Conservation (phyloP, 2,888 invertebrate genomes). For the Scaptomyza caliginosa region DNA sequence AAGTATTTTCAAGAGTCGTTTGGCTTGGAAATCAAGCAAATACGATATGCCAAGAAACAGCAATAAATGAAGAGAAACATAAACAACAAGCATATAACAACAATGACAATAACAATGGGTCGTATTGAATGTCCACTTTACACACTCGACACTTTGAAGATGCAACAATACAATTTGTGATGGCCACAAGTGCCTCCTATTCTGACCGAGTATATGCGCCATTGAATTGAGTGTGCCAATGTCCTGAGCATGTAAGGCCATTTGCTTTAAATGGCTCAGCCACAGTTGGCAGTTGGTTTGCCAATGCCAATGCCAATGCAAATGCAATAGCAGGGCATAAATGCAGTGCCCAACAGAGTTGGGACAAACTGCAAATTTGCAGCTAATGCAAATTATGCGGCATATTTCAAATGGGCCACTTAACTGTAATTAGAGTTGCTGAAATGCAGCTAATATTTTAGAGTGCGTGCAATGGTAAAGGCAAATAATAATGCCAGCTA, state of each 20-base stretch:
- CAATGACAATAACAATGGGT: conserved; percentile 20
- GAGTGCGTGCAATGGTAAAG: conserved; percentile 24
- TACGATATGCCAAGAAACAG: not conserved
- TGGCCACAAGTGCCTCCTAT: conserved; percentile 20
- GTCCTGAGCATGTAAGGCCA: conserved; percentile 6
- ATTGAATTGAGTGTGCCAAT: conserved; percentile 37
- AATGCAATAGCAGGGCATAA: conserved; percentile 10
- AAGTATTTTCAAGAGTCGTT: not conserved
- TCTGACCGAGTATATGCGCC: not conserved
- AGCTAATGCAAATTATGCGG: conserved; percentile 60
- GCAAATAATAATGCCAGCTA: conserved; percentile 47
- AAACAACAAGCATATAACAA: conserved; percentile 2
- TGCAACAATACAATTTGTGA: conserved; percentile 39
- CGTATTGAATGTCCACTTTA: conserved; percentile 29
- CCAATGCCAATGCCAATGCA: not conserved
- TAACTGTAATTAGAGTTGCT: conserved; percentile 63
- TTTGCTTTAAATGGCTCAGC: not conserved
- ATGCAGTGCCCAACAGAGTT: conserved; percentile 16
- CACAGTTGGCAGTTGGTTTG: not conserved
- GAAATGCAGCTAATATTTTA: conserved; percentile 58
- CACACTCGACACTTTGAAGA: conserved; percentile 35
- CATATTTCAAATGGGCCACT: conserved; percentile 54
- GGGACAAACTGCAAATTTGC: conserved; percentile 38
- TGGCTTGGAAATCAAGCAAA: conserved; percentile 5
- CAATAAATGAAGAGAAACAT: conserved; percentile 10